Percentiles rank a stretch among this genome's conserved stretches.
Conservation (phyloP, 2,113 vertebrate species). For the Stegastes partitus region DNA sequence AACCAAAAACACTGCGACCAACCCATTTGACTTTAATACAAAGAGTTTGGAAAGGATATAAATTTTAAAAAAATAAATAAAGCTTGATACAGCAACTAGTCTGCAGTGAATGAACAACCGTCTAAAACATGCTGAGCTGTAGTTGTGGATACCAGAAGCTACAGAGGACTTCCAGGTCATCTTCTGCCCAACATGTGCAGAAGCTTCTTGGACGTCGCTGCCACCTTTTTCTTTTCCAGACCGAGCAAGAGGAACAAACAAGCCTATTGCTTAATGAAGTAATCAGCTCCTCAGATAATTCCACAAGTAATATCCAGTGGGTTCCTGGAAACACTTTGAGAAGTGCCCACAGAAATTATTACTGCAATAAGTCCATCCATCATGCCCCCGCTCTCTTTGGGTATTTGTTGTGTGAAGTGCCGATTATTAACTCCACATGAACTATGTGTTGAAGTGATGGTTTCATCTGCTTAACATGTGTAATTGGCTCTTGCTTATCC, state of each 20-base stretch:
- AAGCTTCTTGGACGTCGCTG: conserved; percentile 1
- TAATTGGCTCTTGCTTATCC: conserved; percentile 44
- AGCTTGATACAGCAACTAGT: background rate
- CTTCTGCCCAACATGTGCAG: background rate
- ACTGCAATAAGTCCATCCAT: conserved; percentile 14
- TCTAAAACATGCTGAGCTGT: background rate
- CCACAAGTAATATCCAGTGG: conserved; percentile 31
- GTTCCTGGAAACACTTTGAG: conserved; percentile 41
- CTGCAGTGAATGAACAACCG: too few species aligned
- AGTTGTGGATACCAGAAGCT: background rate
- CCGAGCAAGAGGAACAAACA: conserved; percentile 25
- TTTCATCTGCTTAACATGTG: conserved; percentile 53
- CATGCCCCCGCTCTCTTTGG: background rate
- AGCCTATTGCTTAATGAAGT: conserved; percentile 42
- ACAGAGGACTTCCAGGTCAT: background rate
- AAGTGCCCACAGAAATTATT: conserved; percentile 20
- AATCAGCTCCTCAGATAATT: conserved; percentile 41
- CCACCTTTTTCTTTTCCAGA: conserved; percentile 8
- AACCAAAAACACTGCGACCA: too few species aligned
- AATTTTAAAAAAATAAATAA: too few species aligned
- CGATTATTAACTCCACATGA: conserved; percentile 5
- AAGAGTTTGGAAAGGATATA: too few species aligned
- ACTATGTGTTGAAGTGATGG: conserved; percentile 31
- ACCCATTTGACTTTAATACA: too few species aligned
- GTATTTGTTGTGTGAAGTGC: conserved; percentile 16